Conservation (phyloP, 2,888 invertebrate species). For the Hyalella azteca region DNA sequence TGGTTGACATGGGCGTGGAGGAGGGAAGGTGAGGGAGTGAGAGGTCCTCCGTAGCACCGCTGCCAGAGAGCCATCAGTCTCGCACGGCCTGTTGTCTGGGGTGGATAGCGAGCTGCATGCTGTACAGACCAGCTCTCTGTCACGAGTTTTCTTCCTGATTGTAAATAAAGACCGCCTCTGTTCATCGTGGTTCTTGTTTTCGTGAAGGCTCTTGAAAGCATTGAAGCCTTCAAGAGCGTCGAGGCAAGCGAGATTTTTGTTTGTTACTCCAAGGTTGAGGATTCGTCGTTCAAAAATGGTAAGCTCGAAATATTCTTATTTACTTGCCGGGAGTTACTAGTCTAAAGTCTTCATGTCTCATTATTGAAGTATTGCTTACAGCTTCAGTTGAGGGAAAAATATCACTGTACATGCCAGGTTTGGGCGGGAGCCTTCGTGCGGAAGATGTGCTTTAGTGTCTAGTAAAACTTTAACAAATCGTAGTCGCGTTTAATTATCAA, state of each 20-base stretch:
- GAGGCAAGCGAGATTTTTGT: background rate
- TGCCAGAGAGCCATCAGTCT: conserved; percentile 1
- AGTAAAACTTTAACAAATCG: too few species aligned
- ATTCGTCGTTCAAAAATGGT: conserved; percentile 21
- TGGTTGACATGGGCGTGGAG: background rate
- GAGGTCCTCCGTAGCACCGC: background rate
- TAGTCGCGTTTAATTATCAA: too few species aligned
- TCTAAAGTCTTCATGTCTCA: too few species aligned
- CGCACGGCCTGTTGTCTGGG: conserved; percentile 8
- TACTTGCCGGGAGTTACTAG: background rate
- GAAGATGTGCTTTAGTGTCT: too few species aligned
- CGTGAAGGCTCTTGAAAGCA: background rate
- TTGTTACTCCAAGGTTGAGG: background rate
- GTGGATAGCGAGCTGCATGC: background rate
- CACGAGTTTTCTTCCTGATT: conserved; percentile 15
- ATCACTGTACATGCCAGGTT: too few species aligned
- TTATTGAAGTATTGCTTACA: too few species aligned
- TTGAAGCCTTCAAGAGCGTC: background rate
- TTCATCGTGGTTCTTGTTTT: conserved; percentile 28
- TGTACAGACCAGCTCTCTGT: conserved; percentile 20
- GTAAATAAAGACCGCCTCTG: conserved; percentile 27
- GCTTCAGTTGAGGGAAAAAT: too few species aligned
- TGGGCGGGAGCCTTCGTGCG: too few species aligned
- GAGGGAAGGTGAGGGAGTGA: background rate
- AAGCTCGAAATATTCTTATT: background rate